Evolutionary conservation across 2,797 vertebrate genomes (phyloP), one percentile per base, ranked within the genome.

Genomic region (Morus bassanus): DNA sequence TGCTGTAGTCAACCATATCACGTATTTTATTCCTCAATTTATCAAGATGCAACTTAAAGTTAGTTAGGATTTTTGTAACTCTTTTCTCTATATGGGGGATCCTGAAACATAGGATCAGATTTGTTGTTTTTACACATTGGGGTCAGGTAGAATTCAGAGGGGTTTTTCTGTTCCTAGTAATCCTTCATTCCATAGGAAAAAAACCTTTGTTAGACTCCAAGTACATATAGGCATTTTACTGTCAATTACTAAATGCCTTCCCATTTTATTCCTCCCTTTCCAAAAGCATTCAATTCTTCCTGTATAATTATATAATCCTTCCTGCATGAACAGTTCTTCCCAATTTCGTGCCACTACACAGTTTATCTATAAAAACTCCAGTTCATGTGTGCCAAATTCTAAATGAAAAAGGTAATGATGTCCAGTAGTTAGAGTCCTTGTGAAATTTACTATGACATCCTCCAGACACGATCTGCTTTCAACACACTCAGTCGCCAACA

Each of bases 61-160:
- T 54, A 27, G 1, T 27, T 54, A 48, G 10, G 22, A 2, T 2
- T 28, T 94, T 39, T 56, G 21, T 59, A 64, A 28, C 45, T 50
- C 30, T 57, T 33, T 33, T 30, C 3, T 43, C 11, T 74, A 3
- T 37, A 30, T 30, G 9, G 7, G 4, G 11, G 6, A 37, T 54
- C 19, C 28, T 60, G 39, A 75, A 70, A 45, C 48, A 9, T 13
- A 31, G 27, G n/a, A 28, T 74, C 11, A 25, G 3, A 19, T 41
- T 23, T 30, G 11, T 5, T 23, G 8, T 9, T 77, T 85, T 76
- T 4, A 0, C 4, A 61, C 6, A 12, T 6, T 19, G 2, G 3
- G 6, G 2, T 45, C 27, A 82, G 10, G 6, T 41, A 54, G 59
- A 72, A 72, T 56, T 85, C 10, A 30, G 1, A 30, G 2, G 0